Conservation (phyloP, 2,113 vertebrate species). For the Syrmaticus mikado region DNA sequence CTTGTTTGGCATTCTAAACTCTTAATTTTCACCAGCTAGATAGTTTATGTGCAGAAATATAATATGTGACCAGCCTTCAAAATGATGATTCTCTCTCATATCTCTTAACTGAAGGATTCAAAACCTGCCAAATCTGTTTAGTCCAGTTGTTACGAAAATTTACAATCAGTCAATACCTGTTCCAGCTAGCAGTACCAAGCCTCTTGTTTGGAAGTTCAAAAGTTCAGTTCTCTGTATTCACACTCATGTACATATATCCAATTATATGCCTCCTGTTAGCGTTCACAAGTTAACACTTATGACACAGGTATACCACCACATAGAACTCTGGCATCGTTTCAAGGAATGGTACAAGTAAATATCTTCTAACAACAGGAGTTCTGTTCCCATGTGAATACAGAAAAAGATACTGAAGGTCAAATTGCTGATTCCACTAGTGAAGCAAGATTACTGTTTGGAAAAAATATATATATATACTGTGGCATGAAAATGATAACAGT, state of each 20-base stretch:
- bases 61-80: background rate
- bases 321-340: background rate
- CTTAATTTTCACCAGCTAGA: background rate
- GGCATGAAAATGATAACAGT: background rate
- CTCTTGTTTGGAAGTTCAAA: background rate
- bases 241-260: background rate
- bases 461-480: background rate
- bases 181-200: background rate
- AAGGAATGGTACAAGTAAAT: background rate
- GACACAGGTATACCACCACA: background rate
- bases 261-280: background rate
- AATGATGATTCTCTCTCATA: background rate
- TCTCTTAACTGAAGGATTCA: background rate
- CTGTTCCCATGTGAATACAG: background rate
- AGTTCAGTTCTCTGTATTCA: background rate
- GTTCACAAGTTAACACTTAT: background rate
- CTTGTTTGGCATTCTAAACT: background rate
- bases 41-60: background rate
- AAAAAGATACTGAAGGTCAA: background rate
- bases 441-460: background rate
- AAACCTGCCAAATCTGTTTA: background rate
- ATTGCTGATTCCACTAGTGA: background rate
- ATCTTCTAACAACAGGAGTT: background rate
- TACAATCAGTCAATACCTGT: background rate
- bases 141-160: background rate